These are phyloP conservation scores for Octonoba sinensis DNA, from an alignment of 2,888 invertebrate genomes.

Conservation along the genomic window DNA sequence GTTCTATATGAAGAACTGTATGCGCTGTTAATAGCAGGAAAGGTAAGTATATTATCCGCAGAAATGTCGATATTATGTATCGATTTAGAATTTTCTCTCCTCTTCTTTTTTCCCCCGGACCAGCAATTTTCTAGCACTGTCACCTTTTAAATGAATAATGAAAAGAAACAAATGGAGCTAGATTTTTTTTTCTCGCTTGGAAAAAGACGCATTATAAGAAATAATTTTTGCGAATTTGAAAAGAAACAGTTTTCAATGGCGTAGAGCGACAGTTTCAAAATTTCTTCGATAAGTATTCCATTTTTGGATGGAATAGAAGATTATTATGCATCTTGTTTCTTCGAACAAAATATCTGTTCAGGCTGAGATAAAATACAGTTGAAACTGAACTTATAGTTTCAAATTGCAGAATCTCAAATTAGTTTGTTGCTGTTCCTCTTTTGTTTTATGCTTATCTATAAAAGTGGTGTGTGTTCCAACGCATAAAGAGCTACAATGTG, in stretches of 20 bases:
- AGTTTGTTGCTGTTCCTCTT: too few relatives aligned
- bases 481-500: too few relatives aligned
- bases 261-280: too few relatives aligned
- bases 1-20: background rate
- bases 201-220: background rate
- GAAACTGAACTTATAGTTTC: too few relatives aligned
- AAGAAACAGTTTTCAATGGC: background rate
- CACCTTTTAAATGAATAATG: conserved; percentile 19
- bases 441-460: too few relatives aligned
- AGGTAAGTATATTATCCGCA: conserved; percentile 4
- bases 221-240: background rate
- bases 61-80: conserved; percentile 16
- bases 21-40: conserved; percentile 2
- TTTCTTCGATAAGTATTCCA: background rate
- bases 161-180: conserved; percentile 13
- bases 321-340: too few relatives aligned
- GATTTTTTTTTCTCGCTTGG: background rate
- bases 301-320: background rate
- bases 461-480: too few relatives aligned
- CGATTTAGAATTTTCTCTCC: conserved; percentile 9
- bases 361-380: too few relatives aligned
- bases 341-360: too few relatives aligned
- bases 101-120: background rate
- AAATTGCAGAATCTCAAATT: too few relatives aligned
- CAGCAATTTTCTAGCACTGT: conserved; percentile 9